A percentile compares a stretch with the other conserved stretches of the same genome.
Conservation (phyloP, 2,888 invertebrate genomes). For the Cheilosia variabilis region DNA sequence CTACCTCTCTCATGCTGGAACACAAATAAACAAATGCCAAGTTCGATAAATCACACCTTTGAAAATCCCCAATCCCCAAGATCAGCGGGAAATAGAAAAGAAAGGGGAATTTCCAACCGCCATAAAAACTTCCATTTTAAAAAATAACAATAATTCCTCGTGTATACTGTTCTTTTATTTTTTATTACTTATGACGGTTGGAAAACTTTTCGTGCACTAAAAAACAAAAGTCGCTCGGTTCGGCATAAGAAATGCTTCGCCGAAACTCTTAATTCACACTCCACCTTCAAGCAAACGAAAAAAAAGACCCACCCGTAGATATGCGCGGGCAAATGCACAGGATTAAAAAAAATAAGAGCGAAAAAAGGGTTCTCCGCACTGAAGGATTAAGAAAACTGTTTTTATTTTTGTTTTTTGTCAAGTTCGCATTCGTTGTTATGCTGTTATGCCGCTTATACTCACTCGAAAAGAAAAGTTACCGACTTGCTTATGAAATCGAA, state of each 20-base stretch:
- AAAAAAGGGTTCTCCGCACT: conserved; percentile 22
- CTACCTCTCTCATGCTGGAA: too few species aligned
- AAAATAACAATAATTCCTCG: conserved; percentile 17
- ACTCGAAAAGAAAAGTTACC: conserved; percentile 35
- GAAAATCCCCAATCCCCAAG: neutral
- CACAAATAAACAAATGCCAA: neutral
- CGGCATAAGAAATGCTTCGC: conserved; percentile 23
- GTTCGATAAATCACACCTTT: neutral
- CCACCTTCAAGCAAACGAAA: neutral
- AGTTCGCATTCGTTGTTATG: conserved; percentile 12
- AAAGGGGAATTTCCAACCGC: conserved; percentile 8
- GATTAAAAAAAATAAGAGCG: neutral
- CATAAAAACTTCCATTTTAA: conserved; percentile 17
- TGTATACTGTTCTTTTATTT: conserved; percentile 2
- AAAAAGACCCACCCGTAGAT: neutral
- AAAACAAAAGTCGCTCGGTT: conserved; percentile 56
- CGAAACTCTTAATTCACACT: conserved; percentile 66
- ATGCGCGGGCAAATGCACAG: conserved; percentile 23
- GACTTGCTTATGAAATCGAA: conserved; percentile 56
- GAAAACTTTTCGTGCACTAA: conserved; percentile 46
- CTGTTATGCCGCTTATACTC: conserved; percentile 1
- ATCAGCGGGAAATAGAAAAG: neutral
- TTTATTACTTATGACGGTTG: conserved; percentile 71
- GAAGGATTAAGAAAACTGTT: conserved; percentile 55
- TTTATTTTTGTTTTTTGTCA: conserved; percentile 12